Percentiles rank a stretch among this genome's conserved stretches.
Conservation (phyloP, 2,888 invertebrate genomes). For the Euplexia lucipara region DNA sequence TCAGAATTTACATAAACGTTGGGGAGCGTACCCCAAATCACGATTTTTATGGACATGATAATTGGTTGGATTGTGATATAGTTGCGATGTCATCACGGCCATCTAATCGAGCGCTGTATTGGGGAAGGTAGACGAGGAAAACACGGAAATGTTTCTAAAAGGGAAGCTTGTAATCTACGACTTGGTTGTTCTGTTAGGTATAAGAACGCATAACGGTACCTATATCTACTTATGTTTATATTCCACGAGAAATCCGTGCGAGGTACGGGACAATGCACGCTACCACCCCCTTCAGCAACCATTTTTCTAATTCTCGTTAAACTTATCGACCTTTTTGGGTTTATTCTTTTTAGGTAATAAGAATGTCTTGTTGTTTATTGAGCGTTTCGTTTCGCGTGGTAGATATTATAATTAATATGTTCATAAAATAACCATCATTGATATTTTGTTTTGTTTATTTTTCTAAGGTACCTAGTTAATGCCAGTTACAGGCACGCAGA, state of each 20-base stretch:
- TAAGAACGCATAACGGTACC: conserved; percentile 11
- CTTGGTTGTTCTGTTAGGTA: conserved; percentile 9
- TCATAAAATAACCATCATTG: too few species aligned
- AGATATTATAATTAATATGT: too few species aligned
- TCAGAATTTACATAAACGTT: conserved; percentile 74
- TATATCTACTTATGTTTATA: conserved; percentile 47
- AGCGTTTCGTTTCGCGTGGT: conserved; percentile 1
- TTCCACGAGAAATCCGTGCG: conserved; percentile 76
- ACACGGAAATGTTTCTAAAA: conserved; percentile 54
- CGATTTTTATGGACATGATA: conserved; percentile 67
- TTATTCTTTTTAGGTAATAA: conserved; percentile 26
- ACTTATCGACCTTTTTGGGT: conserved; percentile 38
- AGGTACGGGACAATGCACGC: conserved; percentile 79
- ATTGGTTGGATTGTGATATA: conserved; percentile 65
- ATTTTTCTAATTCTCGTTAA: conserved; percentile 56
- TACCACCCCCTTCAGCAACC: conserved; percentile 57
- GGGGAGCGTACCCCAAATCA: conserved; percentile 64
- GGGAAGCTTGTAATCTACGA: conserved; percentile 51
- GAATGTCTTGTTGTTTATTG: conserved; percentile 1
- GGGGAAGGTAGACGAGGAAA: conserved; percentile 40
- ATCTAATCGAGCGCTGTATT: conserved; percentile 43
- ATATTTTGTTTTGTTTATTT: too few species aligned
- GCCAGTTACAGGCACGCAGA: too few species aligned
- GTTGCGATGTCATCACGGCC: conserved; percentile 59
- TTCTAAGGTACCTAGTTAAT: too few species aligned